These are phyloP conservation scores for Actinemys pallida DNA, from an alignment of 2,113 vertebrate genomes.

Conservation along the genomic window DNA sequence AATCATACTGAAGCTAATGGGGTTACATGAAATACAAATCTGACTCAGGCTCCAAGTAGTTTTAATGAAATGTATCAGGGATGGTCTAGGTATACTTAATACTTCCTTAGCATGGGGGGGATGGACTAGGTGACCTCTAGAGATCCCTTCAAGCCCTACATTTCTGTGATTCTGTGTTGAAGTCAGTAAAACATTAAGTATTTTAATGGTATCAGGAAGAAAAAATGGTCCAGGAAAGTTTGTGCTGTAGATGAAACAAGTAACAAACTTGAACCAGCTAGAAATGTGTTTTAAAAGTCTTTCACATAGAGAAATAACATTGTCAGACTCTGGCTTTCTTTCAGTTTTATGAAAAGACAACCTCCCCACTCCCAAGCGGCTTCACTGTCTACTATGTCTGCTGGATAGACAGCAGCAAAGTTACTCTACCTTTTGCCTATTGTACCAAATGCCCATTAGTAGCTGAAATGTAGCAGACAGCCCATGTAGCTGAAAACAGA, in stretches of 20 bases:
- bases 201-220: not conserved
- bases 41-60: not conserved
- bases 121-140: not conserved
- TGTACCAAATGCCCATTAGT: not conserved
- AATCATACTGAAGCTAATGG: not conserved
- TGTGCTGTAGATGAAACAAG: not conserved
- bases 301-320: not conserved
- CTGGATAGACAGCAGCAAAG: not conserved
- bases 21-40: not conserved
- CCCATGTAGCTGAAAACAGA: not conserved
- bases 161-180: not conserved
- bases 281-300: not conserved
- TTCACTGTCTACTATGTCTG: not conserved
- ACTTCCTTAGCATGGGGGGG: not conserved
- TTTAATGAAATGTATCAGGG: not conserved
- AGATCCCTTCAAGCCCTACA: not conserved
- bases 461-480: not conserved
- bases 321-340: not conserved
- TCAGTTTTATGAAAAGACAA: not conserved
- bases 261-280: not conserved
- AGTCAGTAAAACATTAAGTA: not conserved
- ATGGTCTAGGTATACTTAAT: not conserved
- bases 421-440: not conserved
- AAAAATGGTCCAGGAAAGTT: not conserved
- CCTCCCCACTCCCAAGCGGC: not conserved